phyloP scores from a whole-genome alignment of 2,113 vertebrate genomes.

The Ailuropoda melanoleuca region DNA sequence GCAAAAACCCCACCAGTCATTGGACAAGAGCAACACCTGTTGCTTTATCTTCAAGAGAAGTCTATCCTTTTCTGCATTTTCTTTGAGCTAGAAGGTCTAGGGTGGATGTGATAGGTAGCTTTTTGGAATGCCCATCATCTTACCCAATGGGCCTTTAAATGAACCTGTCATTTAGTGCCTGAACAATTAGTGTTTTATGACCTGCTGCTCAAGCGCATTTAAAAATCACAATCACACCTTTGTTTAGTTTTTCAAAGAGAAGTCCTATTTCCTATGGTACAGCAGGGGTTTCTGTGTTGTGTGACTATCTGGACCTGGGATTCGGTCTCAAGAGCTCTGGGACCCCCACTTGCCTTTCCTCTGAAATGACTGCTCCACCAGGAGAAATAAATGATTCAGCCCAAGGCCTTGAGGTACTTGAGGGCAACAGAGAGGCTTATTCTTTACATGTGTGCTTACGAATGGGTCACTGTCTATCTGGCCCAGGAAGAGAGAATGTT shows the following conservation, averaged over 20 bases:
- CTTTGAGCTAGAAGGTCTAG: not conserved
- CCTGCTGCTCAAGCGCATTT: not conserved
- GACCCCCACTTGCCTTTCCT: not conserved
- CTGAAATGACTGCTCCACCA: not conserved
- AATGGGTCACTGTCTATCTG: not conserved
- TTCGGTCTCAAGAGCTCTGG: not conserved
- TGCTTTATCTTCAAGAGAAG: slow-evolving; percentile 15
- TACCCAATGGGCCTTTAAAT: slow-evolving; percentile 47
- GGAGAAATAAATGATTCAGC: not conserved
- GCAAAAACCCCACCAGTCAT: not conserved
- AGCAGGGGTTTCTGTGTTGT: not conserved
- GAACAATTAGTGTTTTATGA: slow-evolving; percentile 38
- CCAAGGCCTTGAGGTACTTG: not conserved
- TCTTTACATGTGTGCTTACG: not conserved
- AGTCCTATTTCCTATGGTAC: not conserved
- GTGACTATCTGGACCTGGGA: not conserved
- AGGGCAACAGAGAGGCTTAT: not conserved
- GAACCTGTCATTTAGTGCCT: slow-evolving; percentile 44
- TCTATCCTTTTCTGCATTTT: not conserved
- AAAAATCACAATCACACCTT: not conserved
- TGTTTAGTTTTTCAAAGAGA: slow-evolving; percentile 6
- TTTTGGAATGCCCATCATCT: slow-evolving; percentile 7
- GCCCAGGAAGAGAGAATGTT: not conserved
- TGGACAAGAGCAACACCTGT: not conserved
- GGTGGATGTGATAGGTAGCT: not conserved